A percentile compares a stretch with the other conserved stretches of the same genome.
phyloP scores from a whole-genome alignment of 2,888 invertebrate genomes.

The Orthosia incerta region DNA sequence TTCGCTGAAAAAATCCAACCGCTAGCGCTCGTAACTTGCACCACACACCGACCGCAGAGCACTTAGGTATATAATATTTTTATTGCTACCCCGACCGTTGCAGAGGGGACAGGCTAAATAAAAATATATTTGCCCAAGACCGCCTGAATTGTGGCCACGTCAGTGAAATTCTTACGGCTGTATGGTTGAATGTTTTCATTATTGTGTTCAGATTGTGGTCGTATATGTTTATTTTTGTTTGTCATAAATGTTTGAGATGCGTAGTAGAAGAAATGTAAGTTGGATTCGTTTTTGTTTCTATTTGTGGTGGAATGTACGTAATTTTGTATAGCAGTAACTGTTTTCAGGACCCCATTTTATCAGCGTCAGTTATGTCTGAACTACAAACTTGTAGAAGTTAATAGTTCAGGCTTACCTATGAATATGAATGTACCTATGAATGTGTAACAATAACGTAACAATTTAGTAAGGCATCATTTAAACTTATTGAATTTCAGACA shows the following conservation, averaged over 20 bases:
- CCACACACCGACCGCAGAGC: constrained; percentile 62
- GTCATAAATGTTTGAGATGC: constrained; percentile 40
- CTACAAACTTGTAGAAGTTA: neutral
- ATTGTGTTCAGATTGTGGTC: constrained; percentile 60
- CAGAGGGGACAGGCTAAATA: constrained; percentile 85
- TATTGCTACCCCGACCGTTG: constrained; percentile 82
- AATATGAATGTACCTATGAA: neutral
- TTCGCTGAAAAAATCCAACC: neutral
- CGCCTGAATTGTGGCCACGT: constrained; percentile 78
- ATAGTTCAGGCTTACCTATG: neutral
- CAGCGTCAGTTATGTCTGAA: neutral
- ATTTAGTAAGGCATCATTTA: neutral
- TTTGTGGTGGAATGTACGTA: constrained; percentile 5
- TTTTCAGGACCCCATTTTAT: neutral
- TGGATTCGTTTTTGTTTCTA: neutral
- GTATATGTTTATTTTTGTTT: constrained; percentile 38
- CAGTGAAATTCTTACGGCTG: constrained; percentile 67
- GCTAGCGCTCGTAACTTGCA: constrained; percentile 17
- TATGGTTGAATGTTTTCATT: constrained; percentile 71
- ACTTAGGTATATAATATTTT: constrained; percentile 86
- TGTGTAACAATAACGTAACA: neutral
- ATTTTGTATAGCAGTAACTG: neutral
- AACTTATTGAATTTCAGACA: neutral
- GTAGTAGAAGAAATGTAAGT: constrained; percentile 3
- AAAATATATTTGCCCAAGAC: constrained; percentile 83